Base-by-base conservation (phyloP, 2,113 vertebrate species). In the Eolophus roseicapilla region DNA sequence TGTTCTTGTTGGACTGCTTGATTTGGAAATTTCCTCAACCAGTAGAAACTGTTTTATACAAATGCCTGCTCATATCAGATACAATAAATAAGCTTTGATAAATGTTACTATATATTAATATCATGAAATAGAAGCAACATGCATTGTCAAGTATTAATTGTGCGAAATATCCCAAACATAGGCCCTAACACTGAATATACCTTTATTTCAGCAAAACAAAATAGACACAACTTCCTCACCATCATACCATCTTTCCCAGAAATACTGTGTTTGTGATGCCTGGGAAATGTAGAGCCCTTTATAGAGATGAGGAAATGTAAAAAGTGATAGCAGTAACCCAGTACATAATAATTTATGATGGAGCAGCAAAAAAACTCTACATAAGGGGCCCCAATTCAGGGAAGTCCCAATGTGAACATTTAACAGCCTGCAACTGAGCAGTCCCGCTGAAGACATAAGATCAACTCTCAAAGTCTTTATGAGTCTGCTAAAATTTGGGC, bases 161-260 rank as follows among this genome's bases (percentile, higher is more conserved):
- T 15, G 35, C 35, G 79, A 62, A 78, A 44, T 43, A 73, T 55
- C 43, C 43, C 41, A 3, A 2, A 67, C 41, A 63, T 4, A 74
- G 55, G 35, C 13, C 79, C 25, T 37, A 76, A 76, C 57, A 75
- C 23, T 33, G 16, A 78, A 70, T 63, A 47, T 71, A 85, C 27
- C 21, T 85, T 78, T 79, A 82, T 39, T 94, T 88, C 78, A 85
- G 25, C 52, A 85, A 81, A 95, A 29, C 35, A 84, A 94, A 75
- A 70, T 2, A 68, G 43, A 29, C 15, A 60, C 18, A 82, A 53
- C 10, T 75, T 90, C 29, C 35, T 76, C 23, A 76, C 52, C 33
- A 75, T n/a, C n/a, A 18, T 31, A 64, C 19, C 27, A 60, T 95
- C 80, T 76, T 76, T 33, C 62, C 28, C 46, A 85, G 16, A 85